Percentiles rank a stretch among this genome's conserved stretches.
phyloP scores from a whole-genome alignment of 2,113 vertebrate genomes.

The Smithornis capensis region DNA sequence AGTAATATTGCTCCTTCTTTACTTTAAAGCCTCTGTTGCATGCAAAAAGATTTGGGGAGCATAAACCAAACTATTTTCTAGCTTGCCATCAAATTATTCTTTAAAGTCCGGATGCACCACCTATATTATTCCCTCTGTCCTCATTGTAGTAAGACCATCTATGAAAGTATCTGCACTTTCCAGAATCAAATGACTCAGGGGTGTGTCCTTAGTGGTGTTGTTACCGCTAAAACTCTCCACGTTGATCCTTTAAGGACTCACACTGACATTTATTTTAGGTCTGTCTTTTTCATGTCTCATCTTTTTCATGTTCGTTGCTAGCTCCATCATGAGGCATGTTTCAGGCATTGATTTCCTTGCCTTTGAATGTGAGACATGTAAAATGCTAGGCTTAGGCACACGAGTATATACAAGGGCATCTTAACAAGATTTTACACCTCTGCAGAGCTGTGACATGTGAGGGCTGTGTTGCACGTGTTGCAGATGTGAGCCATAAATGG shows the following conservation, averaged over 20 bases:
- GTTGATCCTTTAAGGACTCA: background rate
- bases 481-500: background rate
- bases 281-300: too few species aligned
- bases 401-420: background rate
- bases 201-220: background rate
- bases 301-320: background rate
- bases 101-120: background rate
- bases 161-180: background rate
- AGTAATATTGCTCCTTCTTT: background rate
- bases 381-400: background rate
- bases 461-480: background rate
- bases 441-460: background rate
- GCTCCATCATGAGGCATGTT: background rate
- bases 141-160: background rate
- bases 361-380: background rate
- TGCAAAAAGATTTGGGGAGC: background rate
- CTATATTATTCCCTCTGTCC: background rate
- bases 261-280: background rate
- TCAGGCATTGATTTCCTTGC: background rate
- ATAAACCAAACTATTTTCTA: background rate
- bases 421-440: background rate
- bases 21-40: background rate
- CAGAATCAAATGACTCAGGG: background rate
- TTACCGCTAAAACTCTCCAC: background rate
- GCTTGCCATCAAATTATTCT: background rate